Evolutionary conservation across 2,888 invertebrate genomes (phyloP).

Genomic region (Drosophila austrosaltans): DNA sequence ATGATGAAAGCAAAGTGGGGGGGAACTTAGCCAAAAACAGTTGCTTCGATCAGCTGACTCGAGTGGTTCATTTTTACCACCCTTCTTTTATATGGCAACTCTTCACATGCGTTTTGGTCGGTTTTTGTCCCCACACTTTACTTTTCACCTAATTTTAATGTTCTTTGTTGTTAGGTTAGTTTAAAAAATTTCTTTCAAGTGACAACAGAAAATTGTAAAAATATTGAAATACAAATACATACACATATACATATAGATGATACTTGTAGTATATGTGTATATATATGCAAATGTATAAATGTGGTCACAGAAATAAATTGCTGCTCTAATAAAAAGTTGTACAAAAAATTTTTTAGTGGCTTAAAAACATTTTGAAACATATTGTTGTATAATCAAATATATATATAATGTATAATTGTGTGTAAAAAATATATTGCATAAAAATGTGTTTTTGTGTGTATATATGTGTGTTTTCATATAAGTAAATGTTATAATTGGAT

Average conservation of each 20-base stretch:
- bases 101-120: neutral
- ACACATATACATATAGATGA: conserved; percentile 49
- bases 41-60: neutral
- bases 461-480: conserved; percentile 20
- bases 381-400: conserved; percentile 60
- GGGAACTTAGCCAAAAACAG: neutral
- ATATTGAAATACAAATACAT: conserved; percentile 57
- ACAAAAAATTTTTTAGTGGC: conserved; percentile 60
- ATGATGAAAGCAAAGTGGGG: neutral
- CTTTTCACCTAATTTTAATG: neutral
- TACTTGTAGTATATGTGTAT: conserved; percentile 50
- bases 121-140: conserved; percentile 23
- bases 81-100: neutral
- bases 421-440: conserved; percentile 57
- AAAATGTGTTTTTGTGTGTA: conserved; percentile 49
- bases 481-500: conserved; percentile 47
- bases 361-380: conserved; percentile 47
- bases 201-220: conserved; percentile 55
- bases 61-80: too few relatives aligned
- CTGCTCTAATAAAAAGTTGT: conserved; percentile 45
- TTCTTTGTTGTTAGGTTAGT: conserved; percentile 35
- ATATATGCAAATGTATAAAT: conserved; percentile 36
- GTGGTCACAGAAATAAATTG: conserved; percentile 1
- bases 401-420: conserved; percentile 45
- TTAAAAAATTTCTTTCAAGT: conserved; percentile 53